phyloP scores from a whole-genome alignment of 2,797 vertebrate genomes.

The Trachurus trachurus region DNA sequence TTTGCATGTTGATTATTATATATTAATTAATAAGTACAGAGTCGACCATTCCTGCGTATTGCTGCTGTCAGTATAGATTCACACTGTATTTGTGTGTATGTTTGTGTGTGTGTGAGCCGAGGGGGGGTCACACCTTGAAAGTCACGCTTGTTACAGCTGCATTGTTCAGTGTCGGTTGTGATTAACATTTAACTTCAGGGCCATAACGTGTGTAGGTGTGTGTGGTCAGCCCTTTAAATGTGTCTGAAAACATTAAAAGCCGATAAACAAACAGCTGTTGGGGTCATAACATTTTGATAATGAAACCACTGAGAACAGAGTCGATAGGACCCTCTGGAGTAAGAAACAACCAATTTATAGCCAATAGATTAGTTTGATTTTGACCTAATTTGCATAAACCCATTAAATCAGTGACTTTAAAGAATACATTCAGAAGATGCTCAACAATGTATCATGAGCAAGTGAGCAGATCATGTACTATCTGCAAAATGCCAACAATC shows the following conservation, averaged over 20 bases:
- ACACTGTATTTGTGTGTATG: constrained; percentile 15
- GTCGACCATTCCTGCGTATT: not conserved
- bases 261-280: constrained; percentile 42
- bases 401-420: not conserved
- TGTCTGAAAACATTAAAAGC: constrained; percentile 40
- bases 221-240: constrained; percentile 29
- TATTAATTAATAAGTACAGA: constrained; percentile 37
- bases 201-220: constrained; percentile 20
- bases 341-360: too few species aligned
- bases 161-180: constrained; percentile 51
- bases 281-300: not conserved
- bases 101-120: not conserved
- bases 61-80: not conserved
- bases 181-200: constrained; percentile 48
- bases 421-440: not conserved
- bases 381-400: not conserved
- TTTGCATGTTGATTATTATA: constrained; percentile 35
- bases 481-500: too few species aligned
- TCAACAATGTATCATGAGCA: too few species aligned
- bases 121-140: constrained; percentile 55
- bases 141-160: constrained; percentile 42
- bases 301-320: not conserved
- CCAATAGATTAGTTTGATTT: not conserved
- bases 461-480: too few species aligned
- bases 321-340: not conserved